Conservation (phyloP, 1,140 invertebrate species). For the Scylla paramamosain region DNA sequence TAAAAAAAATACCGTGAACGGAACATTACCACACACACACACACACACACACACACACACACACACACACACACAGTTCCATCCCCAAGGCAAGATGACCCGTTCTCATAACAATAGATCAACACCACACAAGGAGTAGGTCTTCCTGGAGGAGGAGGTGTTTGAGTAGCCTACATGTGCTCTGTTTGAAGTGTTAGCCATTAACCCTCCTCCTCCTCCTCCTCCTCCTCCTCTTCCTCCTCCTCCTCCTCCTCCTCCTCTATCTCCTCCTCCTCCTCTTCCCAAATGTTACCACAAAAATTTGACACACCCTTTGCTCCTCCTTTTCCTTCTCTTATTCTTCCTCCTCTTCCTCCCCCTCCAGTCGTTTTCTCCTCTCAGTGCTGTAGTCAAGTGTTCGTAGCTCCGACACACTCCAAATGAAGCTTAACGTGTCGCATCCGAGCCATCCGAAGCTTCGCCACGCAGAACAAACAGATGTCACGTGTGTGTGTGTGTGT, state of each 20-base stretch:
- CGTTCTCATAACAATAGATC: too few species aligned
- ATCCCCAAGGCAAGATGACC: too few species aligned
- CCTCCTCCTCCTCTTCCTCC: neutral
- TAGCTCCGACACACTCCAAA: too few species aligned
- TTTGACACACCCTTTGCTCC: slow-evolving; percentile 14
- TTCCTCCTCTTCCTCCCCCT: neutral
- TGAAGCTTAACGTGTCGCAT: too few species aligned
- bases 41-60: slow-evolving; percentile 25
- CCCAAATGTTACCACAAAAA: neutral
- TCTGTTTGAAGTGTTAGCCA: neutral
- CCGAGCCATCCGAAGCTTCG: too few species aligned
- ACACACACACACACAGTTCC: neutral
- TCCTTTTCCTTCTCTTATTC: neutral
- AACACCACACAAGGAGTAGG: too few species aligned
- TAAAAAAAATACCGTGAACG: neutral
- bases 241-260: neutral
- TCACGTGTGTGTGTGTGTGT: slow-evolving; percentile 10
- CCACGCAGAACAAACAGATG: neutral
- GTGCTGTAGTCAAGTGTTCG: too few species aligned
- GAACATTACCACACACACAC: neutral
- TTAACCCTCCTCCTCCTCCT: neutral
- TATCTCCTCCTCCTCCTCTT: neutral
- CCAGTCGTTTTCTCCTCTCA: neutral
- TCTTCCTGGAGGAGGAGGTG: too few species aligned
- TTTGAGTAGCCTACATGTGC: too few species aligned